Evolutionary conservation across 2,888 invertebrate species (phyloP).

Genomic region (Conchocele bisecta): DNA sequence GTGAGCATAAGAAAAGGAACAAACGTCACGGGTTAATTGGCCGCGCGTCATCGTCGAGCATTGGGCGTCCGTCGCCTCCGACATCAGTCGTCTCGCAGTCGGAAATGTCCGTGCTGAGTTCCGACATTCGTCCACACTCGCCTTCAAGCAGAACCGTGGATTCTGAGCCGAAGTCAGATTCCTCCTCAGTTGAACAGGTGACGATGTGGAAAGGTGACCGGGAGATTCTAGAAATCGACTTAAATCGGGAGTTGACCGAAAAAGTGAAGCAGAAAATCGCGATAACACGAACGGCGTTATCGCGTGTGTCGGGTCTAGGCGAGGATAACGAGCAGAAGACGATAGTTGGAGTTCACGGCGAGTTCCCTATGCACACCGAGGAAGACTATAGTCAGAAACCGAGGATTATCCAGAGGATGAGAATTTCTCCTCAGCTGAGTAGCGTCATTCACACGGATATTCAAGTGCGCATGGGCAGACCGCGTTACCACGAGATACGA

Average conservation of each 20-base stretch:
- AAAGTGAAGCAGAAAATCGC: slow-evolving; percentile 63
- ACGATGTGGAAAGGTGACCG: slow-evolving; percentile 72
- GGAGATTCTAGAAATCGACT: slow-evolving; percentile 71
- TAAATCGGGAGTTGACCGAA: slow-evolving; percentile 66
- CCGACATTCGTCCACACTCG: slow-evolving; percentile 43
- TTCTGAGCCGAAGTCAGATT: neutral
- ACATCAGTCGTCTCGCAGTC: slow-evolving; percentile 2
- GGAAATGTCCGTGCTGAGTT: slow-evolving; percentile 39
- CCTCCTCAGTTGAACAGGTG: slow-evolving; percentile 51
- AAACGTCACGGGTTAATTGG: neutral
- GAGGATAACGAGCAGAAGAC: slow-evolving; percentile 61
- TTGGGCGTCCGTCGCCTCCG: slow-evolving; percentile 14
- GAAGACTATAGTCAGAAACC: slow-evolving; percentile 72
- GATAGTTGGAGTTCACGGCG: slow-evolving; percentile 59
- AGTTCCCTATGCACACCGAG: slow-evolving; percentile 67
- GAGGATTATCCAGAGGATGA: slow-evolving; percentile 72
- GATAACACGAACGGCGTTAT: slow-evolving; percentile 63
- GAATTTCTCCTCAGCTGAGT: slow-evolving; percentile 77
- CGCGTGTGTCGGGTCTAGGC: slow-evolving; percentile 70
- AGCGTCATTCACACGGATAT: slow-evolving; percentile 74
- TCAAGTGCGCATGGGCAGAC: slow-evolving; percentile 75
- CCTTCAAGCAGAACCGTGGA: slow-evolving; percentile 31
- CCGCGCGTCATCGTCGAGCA: neutral
- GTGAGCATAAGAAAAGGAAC: slow-evolving; percentile 19
- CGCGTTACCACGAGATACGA: slow-evolving; percentile 73